Evolutionary conservation across 2,888 invertebrate species (phyloP).

Genomic region (Epicampocera succincta): DNA sequence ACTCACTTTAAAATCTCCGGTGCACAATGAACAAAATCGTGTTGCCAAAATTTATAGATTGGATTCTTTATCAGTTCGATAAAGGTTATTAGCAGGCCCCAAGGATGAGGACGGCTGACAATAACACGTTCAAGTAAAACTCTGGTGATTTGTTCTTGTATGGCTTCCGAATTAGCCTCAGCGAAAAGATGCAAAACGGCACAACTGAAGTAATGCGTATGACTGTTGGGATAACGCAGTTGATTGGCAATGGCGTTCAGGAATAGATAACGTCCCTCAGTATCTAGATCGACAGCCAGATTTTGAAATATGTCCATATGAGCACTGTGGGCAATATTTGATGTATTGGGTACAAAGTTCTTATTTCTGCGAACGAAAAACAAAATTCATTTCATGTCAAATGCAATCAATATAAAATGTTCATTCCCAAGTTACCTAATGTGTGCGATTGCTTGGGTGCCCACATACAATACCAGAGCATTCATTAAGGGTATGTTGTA

Average conservation of each 20-base stretch:
- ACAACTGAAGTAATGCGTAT: constrained; percentile 99
- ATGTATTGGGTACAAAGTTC: constrained; percentile 95
- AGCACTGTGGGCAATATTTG: constrained; percentile 98
- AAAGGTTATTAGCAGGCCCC: constrained; percentile 99
- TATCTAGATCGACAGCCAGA: constrained; percentile 98
- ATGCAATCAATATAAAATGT: not conserved
- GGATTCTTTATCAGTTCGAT: constrained; percentile 99
- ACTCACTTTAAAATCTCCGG: constrained; percentile 99
- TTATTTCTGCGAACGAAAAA: constrained; percentile 85
- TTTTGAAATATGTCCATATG: constrained; percentile 99
- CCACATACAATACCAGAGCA: constrained; percentile 98
- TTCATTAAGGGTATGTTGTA: constrained; percentile 99
- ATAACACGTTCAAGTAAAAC: constrained; percentile 98
- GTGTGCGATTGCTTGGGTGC: constrained; percentile 96
- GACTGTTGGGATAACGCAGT: constrained; percentile 98
- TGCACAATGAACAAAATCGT: constrained; percentile 99
- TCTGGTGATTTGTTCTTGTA: constrained; percentile 98
- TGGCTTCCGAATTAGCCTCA: constrained; percentile 97
- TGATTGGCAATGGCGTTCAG: constrained; percentile 99
- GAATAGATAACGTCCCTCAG: constrained; percentile 97
- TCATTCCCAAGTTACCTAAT: constrained; percentile 83
- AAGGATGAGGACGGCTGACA: constrained; percentile 99
- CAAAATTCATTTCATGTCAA: not conserved
- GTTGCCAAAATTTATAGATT: constrained; percentile 98
- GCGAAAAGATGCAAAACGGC: constrained; percentile 97